A percentile compares a stretch with the other conserved stretches of the same genome.
Evolutionary conservation across 2,113 vertebrate species (phyloP).

Genomic region (Periophthalmus modestus): DNA sequence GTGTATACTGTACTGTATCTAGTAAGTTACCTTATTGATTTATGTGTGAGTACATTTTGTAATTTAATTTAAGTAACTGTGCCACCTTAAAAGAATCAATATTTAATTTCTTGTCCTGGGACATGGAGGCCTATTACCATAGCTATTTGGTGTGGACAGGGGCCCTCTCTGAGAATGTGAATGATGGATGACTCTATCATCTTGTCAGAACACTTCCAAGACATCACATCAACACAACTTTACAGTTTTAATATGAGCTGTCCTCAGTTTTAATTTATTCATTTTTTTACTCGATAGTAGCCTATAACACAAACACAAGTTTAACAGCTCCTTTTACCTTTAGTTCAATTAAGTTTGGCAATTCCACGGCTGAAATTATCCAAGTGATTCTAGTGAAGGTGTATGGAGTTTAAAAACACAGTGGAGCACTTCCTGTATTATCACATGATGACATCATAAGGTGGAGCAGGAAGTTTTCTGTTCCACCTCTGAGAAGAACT

Average conservation of each 20-base stretch:
- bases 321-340: no score
- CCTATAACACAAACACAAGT: no score
- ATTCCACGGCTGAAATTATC: no score
- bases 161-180: neutral
- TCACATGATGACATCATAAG: no score
- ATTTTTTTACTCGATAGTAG: no score
- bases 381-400: no score
- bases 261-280: no score
- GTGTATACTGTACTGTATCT: neutral
- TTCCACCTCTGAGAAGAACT: no score
- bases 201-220: neutral
- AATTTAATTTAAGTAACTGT: neutral
- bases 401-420: no score
- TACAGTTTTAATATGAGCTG: neutral
- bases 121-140: neutral
- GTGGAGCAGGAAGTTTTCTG: no score
- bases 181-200: conserved; percentile 1
- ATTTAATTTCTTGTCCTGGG: neutral
- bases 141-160: neutral
- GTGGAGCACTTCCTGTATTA: no score
- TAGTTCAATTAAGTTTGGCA: no score
- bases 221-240: neutral
- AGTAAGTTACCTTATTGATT: neutral
- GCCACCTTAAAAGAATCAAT: neutral
- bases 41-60: neutral